These are phyloP conservation scores for Esox masquinongy DNA, from an alignment of 2,797 vertebrate genomes.

Conservation along the genomic window DNA sequence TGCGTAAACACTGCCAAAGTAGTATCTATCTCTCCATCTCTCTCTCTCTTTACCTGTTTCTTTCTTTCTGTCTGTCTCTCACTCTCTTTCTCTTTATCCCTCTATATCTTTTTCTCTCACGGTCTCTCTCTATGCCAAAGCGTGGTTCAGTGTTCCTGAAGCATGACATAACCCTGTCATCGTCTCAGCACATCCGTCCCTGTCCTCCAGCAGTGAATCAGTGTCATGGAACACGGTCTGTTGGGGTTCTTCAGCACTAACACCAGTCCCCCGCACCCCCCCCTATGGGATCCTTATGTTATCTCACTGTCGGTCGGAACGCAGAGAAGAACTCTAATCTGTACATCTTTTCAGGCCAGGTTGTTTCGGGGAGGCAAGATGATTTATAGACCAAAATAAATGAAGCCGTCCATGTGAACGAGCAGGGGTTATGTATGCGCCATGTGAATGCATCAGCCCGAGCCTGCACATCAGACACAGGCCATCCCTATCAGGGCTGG, in stretches of 20 bases:
- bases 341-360: neutral
- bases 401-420: neutral
- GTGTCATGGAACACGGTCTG: neutral
- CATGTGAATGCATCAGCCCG: slow-evolving; percentile 38
- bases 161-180: neutral
- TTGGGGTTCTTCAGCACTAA: neutral
- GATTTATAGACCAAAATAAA: slow-evolving; percentile 8
- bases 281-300: neutral
- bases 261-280: neutral
- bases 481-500: slow-evolving; percentile 23
- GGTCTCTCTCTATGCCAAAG: neutral
- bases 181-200: neutral
- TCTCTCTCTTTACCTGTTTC: neutral
- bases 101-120: neutral
- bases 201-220: neutral
- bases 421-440: neutral
- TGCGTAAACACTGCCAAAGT: too few species aligned
- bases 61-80: neutral
- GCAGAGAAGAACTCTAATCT: neutral
- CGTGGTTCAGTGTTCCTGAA: neutral
- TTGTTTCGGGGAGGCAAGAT: neutral
- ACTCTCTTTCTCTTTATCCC: neutral
- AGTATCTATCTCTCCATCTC: slow-evolving; percentile 2
- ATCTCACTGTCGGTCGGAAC: neutral
- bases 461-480: slow-evolving; percentile 21